Percentiles rank a stretch among this genome's conserved stretches.
Conservation (phyloP, 2,888 invertebrate species). For the Lasioglossum leucozonium region DNA sequence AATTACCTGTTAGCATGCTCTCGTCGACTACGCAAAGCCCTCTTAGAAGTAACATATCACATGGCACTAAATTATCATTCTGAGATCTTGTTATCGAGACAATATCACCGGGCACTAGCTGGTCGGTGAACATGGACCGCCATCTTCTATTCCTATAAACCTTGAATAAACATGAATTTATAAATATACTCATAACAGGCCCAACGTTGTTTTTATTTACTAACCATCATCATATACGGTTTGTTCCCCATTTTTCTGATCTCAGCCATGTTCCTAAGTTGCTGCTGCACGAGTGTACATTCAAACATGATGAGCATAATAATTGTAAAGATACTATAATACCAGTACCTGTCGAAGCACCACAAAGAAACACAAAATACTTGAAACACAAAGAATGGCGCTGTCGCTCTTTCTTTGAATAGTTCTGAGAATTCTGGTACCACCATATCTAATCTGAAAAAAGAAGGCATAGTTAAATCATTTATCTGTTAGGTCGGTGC, state of each 20-base stretch:
- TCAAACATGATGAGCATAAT: conserved; percentile 98
- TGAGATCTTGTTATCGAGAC: conserved; percentile 96
- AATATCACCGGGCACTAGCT: conserved; percentile 97
- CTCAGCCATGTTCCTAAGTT: conserved; percentile 98
- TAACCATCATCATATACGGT: conserved; percentile 93
- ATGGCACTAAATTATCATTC: conserved; percentile 97
- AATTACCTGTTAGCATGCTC: conserved; percentile 96
- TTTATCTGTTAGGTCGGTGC: not conserved
- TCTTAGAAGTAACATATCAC: conserved; percentile 96
- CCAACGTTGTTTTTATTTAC: conserved; percentile 13
- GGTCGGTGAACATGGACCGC: conserved; percentile 93
- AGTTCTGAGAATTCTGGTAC: conserved; percentile 98
- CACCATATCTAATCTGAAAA: conserved; percentile 89
- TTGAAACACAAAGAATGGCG: conserved; percentile 99
- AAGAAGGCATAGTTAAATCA: conserved; percentile 34
- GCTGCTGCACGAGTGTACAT: conserved; percentile 99
- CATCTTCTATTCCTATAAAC: conserved; percentile 96
- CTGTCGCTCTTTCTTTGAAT: conserved; percentile 98
- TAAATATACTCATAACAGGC: not conserved
- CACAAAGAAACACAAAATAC: conserved; percentile 99
- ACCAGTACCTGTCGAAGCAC: conserved; percentile 99
- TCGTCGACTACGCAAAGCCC: conserved; percentile 99
- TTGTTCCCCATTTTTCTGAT: conserved; percentile 99
- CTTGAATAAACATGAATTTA: conserved; percentile 82
- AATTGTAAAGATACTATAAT: conserved; percentile 98